Percentiles rank a stretch among this genome's conserved stretches.
These are phyloP conservation scores for Gallirallus australis DNA, from an alignment of 2,797 vertebrate genomes.

Conservation along the genomic window DNA sequence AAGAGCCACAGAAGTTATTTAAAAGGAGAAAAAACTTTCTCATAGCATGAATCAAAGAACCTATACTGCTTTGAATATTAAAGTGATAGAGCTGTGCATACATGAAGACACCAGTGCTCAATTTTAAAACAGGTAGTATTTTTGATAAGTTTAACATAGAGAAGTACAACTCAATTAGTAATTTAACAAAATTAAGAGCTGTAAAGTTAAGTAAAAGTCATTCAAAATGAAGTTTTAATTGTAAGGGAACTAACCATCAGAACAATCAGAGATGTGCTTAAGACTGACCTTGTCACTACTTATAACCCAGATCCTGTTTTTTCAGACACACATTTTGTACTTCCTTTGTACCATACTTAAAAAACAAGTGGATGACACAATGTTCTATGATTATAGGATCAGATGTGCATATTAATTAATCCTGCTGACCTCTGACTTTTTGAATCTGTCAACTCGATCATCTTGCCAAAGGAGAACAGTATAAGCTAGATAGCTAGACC, in stretches of 20 bases:
- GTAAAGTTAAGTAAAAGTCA: not conserved
- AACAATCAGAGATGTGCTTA: not conserved
- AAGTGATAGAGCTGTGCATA: not conserved
- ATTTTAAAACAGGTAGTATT: not conserved
- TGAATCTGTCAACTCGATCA: not conserved
- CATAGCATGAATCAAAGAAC: constrained; percentile 4
- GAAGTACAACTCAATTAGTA: not conserved
- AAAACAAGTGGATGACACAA: not conserved
- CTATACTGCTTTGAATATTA: not conserved
- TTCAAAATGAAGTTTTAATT: not conserved
- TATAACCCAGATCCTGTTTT: not conserved
- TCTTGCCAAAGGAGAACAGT: not conserved
- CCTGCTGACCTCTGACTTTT: not conserved
- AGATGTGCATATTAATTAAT: not conserved
- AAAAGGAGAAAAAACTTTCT: constrained; percentile 2
- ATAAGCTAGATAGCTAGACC: not conserved
- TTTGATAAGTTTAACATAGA: not conserved
- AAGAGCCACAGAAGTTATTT: constrained; percentile 23
- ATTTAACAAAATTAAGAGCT: not conserved
- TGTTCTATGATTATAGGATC: not conserved
- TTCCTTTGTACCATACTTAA: not conserved
- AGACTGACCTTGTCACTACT: not conserved
- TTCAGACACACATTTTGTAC: not conserved
- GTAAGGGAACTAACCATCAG: not conserved
- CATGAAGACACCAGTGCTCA: not conserved